A percentile compares a stretch with the other conserved stretches of the same genome.
phyloP scores from a whole-genome alignment of 2,797 vertebrate species.

The Oreonectes daqikongensis region DNA sequence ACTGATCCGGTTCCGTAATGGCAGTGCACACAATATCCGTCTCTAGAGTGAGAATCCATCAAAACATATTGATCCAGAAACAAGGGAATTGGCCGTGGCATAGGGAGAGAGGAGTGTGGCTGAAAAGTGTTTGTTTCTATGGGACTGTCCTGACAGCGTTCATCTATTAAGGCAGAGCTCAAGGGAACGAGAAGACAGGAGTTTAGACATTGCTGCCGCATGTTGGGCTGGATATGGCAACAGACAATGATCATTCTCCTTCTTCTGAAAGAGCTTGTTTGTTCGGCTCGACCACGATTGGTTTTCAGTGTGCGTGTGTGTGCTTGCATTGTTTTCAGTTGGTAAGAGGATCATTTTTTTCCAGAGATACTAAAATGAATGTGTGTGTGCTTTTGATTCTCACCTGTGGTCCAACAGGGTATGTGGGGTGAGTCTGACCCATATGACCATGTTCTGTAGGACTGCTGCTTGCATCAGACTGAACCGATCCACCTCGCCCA shows the following conservation, averaged over 20 bases:
- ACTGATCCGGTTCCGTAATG: constrained; percentile 69
- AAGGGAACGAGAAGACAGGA: constrained; percentile 55
- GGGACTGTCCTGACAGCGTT: constrained; percentile 78
- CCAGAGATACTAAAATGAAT: constrained; percentile 18
- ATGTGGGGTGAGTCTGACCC: constrained; percentile 86
- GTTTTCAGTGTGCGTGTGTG: constrained; percentile 10
- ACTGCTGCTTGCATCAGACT: constrained; percentile 85
- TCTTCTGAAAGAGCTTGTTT: constrained; percentile 58
- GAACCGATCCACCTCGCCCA: constrained; percentile 84
- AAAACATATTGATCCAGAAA: constrained; percentile 83
- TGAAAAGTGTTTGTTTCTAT: constrained; percentile 80
- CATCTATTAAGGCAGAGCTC: constrained; percentile 78
- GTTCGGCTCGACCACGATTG: neutral
- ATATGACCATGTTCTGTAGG: constrained; percentile 87
- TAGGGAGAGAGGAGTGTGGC: constrained; percentile 76
- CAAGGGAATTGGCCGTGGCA: constrained; percentile 79
- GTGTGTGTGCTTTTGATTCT: constrained; percentile 56
- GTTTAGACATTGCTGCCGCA: constrained; percentile 42
- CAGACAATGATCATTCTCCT: constrained; percentile 49
- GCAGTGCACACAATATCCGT: constrained; percentile 82
- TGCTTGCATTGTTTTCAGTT: constrained; percentile 3
- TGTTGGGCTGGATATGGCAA: constrained; percentile 32
- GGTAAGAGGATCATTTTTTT: neutral
- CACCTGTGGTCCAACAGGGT: constrained; percentile 93
- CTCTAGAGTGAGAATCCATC: constrained; percentile 80